These are phyloP conservation scores for Sminthurinus aureus DNA, from an alignment of 2,888 invertebrate genomes.

Conservation along the genomic window DNA sequence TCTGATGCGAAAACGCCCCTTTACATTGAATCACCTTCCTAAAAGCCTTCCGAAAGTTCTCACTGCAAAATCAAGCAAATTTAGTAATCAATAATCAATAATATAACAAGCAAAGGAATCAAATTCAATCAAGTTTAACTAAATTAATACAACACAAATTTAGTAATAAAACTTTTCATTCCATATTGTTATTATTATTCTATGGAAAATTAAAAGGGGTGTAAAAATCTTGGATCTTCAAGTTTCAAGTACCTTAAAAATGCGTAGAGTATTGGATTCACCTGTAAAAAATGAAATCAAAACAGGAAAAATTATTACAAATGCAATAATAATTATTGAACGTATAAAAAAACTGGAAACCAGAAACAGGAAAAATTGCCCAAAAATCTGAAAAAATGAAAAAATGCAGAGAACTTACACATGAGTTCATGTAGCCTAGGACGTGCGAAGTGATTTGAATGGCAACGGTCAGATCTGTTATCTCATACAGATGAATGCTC, in stretches of 20 bases:
- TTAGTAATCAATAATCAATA: background rate
- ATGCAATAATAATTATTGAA: background rate
- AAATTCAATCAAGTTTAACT: background rate
- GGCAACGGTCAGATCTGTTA: constrained; percentile 73
- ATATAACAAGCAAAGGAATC: background rate
- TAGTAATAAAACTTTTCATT: too few relatives aligned
- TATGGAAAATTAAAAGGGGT: too few relatives aligned
- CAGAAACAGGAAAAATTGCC: background rate
- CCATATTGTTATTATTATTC: too few relatives aligned
- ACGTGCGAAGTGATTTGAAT: constrained; percentile 81
- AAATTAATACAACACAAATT: background rate
- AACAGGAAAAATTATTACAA: background rate
- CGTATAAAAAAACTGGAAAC: background rate
- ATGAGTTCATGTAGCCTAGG: constrained; percentile 91
- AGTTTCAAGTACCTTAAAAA: constrained; percentile 7
- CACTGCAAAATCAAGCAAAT: constrained; percentile 61
- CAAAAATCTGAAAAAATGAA: background rate
- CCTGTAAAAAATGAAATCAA: background rate
- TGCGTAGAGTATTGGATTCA: constrained; percentile 4
- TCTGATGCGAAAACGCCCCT: constrained; percentile 22
- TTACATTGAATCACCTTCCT: constrained; percentile 68
- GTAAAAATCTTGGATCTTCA: too few relatives aligned
- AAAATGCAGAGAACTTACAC: constrained; percentile 81
- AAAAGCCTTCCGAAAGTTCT: constrained; percentile 92
- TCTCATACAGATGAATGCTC: constrained; percentile 75